phyloP scores from a whole-genome alignment of 2,888 invertebrate species.

The Patella pellucida region DNA sequence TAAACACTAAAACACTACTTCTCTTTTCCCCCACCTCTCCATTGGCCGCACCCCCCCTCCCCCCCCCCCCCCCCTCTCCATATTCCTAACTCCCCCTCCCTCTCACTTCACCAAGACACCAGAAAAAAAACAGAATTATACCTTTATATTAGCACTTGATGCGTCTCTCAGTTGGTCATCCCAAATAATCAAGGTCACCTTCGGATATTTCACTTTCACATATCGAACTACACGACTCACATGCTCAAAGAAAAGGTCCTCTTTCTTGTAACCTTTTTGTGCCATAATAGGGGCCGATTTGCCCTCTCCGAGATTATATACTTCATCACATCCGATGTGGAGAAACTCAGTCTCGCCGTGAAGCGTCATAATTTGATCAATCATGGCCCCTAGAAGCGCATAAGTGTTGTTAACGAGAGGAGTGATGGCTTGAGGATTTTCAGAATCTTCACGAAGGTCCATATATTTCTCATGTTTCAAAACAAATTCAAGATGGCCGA shows the following conservation, averaged over 20 bases:
- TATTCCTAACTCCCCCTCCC: too few relatives aligned
- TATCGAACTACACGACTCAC: slow-evolving; percentile 69
- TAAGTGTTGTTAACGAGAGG: slow-evolving; percentile 61
- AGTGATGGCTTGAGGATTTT: slow-evolving; percentile 69
- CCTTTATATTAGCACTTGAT: slow-evolving; percentile 72
- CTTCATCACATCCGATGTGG: slow-evolving; percentile 86
- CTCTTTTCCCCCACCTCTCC: too few relatives aligned
- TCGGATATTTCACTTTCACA: slow-evolving; percentile 60
- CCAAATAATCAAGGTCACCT: slow-evolving; percentile 81
- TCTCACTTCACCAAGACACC: too few relatives aligned
- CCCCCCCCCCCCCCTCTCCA: too few relatives aligned
- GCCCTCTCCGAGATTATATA: slow-evolving; percentile 45
- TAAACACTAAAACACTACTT: too few relatives aligned
- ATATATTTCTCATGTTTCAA: slow-evolving; percentile 79
- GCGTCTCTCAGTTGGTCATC: slow-evolving; percentile 83
- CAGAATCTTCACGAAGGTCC: slow-evolving; percentile 77
- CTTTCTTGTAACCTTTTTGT: slow-evolving; percentile 44
- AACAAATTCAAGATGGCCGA: slow-evolving; percentile 85
- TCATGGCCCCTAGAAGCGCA: slow-evolving; percentile 75
- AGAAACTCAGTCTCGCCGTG: slow-evolving; percentile 77
- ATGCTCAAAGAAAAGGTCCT: slow-evolving; percentile 71
- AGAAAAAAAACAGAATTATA: slow-evolving; percentile 19
- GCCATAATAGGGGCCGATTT: slow-evolving; percentile 41
- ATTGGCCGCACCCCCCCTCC: too few relatives aligned
- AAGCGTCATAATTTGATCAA: slow-evolving; percentile 78